Evolutionary conservation across 92 coral and sea anemone species (phyloP).

Genomic region (Paragorgia papillata): DNA sequence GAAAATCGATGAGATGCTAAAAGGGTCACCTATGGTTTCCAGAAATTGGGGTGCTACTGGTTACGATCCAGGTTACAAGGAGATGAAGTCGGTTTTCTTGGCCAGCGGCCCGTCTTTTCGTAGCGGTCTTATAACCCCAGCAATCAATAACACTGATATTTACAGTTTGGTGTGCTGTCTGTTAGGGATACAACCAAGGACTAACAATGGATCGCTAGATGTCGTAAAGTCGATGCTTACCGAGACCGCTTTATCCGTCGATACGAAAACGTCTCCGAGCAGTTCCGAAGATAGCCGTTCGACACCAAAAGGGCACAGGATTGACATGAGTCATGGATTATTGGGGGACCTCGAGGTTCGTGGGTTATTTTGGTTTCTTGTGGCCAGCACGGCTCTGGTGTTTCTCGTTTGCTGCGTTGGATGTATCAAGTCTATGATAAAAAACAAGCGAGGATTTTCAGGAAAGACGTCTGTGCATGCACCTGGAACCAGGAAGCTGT

Average conservation of each 20-base stretch:
- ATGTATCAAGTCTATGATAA: constrained; percentile 5
- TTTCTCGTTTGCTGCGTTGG: background rate
- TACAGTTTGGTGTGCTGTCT: constrained; percentile 72
- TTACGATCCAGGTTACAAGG: constrained; percentile 57
- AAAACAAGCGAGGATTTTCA: background rate
- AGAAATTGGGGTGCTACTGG: constrained; percentile 64
- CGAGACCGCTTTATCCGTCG: background rate
- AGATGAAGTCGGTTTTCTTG: constrained; percentile 69
- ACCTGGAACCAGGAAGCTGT: background rate
- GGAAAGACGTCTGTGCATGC: background rate
- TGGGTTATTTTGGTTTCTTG: constrained; percentile 14
- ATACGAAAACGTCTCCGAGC: background rate
- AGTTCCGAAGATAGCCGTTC: background rate
- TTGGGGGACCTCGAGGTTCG: constrained; percentile 16
- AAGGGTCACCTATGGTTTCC: constrained; percentile 12
- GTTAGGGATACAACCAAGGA: constrained; percentile 63
- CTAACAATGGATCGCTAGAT: constrained; percentile 67
- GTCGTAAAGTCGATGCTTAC: constrained; percentile 23
- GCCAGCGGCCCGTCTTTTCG: constrained; percentile 88
- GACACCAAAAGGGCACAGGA: background rate
- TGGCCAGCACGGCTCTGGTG: constrained; percentile 8
- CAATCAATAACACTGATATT: constrained; percentile 72
- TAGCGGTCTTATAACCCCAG: constrained; percentile 45
- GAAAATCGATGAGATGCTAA: background rate
- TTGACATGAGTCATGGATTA: background rate